These are phyloP conservation scores for Periphyllus acericola DNA, from an alignment of 2,888 invertebrate species.

Conservation along the genomic window DNA sequence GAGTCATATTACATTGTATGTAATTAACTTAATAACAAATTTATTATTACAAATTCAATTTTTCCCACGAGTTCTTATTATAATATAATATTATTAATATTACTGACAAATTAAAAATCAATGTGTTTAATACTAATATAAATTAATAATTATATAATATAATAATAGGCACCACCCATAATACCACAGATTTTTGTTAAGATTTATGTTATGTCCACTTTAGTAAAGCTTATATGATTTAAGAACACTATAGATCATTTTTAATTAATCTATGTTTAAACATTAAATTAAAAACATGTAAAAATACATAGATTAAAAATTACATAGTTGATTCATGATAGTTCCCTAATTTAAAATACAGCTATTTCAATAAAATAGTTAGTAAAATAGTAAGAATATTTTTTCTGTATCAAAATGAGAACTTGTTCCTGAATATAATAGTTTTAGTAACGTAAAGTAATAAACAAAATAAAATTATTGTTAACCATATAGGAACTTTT, in stretches of 20 bases:
- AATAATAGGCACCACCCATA: background rate
- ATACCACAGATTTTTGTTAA: background rate
- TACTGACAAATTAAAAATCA: background rate
- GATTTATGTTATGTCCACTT: no score
- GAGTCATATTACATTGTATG: background rate
- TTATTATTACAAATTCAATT: background rate
- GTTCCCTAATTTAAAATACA: background rate
- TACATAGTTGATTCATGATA: no score
- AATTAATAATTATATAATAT: background rate
- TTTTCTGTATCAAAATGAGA: background rate
- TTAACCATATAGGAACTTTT: conserved; percentile 56
- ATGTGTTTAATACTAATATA: background rate
- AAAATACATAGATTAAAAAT: no score
- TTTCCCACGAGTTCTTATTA: background rate
- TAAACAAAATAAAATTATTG: conserved; percentile 7
- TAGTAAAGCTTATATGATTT: no score
- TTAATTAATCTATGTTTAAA: no score
- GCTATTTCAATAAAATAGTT: background rate
- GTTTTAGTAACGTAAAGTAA: conserved; percentile 27
- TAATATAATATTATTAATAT: no score
- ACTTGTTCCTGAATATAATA: background rate
- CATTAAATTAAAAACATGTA: background rate
- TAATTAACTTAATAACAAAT: background rate
- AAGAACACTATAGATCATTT: no score
- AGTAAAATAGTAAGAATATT: background rate